Percentiles rank a stretch among this genome's conserved stretches.
Evolutionary conservation across 1,140 invertebrate genomes (phyloP).

Genomic region (Notospermus geniculatus): DNA sequence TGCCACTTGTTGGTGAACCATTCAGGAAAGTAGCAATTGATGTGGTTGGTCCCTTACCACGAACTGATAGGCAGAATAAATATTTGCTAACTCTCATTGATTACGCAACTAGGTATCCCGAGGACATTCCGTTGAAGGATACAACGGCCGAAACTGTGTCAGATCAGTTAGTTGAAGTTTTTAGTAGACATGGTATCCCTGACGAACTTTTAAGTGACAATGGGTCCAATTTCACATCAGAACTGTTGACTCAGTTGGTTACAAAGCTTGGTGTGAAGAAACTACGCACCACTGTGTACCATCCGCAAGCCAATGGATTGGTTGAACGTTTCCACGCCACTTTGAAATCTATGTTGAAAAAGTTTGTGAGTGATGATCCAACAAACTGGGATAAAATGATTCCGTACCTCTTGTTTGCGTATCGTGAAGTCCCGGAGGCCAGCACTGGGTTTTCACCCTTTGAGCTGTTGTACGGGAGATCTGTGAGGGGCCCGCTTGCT

Average conservation of each 20-base stretch:
- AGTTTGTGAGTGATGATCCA: neutral
- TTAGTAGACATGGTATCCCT: slow-evolving; percentile 20
- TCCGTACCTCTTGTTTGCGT: neutral
- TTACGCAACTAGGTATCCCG: slow-evolving; percentile 22
- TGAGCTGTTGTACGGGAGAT: no score
- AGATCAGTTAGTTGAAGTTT: slow-evolving; percentile 16
- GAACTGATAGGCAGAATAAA: slow-evolving; percentile 22
- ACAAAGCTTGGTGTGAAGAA: neutral
- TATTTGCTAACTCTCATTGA: slow-evolving; percentile 27
- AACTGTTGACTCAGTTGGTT: slow-evolving; percentile 17
- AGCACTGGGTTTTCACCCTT: no score
- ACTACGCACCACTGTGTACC: neutral
- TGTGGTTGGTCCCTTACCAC: slow-evolving; percentile 20
- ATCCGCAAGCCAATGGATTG: neutral
- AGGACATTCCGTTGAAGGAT: slow-evolving; percentile 18
- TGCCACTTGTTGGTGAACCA: slow-evolving; percentile 21
- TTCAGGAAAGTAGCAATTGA: slow-evolving; percentile 23
- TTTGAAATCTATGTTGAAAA: slow-evolving; percentile 1
- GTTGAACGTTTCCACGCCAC: neutral
- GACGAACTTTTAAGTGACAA: slow-evolving; percentile 17
- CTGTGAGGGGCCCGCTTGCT: no score
- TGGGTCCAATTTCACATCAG: slow-evolving; percentile 25
- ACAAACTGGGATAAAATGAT: neutral
- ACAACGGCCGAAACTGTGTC: slow-evolving; percentile 3
- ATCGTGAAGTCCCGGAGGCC: no score